Evolutionary conservation across 2,888 invertebrate species (phyloP), one percentile per base, ranked within the genome.

Genomic region (Plagodis pulveraria): DNA sequence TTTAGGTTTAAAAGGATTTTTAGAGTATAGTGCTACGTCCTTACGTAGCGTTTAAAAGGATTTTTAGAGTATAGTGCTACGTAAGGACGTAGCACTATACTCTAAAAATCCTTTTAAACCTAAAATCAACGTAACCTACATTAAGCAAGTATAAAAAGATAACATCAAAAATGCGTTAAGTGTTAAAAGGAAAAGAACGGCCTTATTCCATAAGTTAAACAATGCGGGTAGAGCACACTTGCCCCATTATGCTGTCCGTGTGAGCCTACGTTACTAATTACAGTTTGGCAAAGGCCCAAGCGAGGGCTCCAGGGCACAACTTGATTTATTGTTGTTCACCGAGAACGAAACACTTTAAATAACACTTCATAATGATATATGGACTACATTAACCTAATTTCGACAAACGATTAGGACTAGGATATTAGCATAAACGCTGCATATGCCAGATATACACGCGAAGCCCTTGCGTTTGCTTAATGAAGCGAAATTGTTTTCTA

Each of bases 281-380:
- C 84, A 76, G 77, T 87, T 87, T 89, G 89, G 90, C 90, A 80
- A 76, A 76, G 72, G 63, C 80, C 90, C 89, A 89, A 85, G 76
- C 72, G 76, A 77, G 69, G 80, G 79, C 82, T 78, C 71, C 69
- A 67, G 79, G 79, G 80, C 73, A 75, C 76, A 73, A 73, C 80
- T 80, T 87, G 87, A 90, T 90, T 90, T 89, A 90, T 87, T 83
- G 81, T 82, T 83, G 80, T 83, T 84, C 83, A 83, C 73, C 70
- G 78, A 74, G 77, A 84, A 80, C 73, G 83, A 81, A 84, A 86
- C 84, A 86, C 81, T 86, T 85, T 80, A 83, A 83, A 86, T 83
- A 84, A 81, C 78, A 80, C 80, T 81, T 64, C 73, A 74, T 70
- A 64, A 76, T 81, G 80, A 83, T 82, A 78, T 76, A 83, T 77